A percentile compares a stretch with the other conserved stretches of the same genome.
These are phyloP conservation scores for Drosophila affinis DNA, from an alignment of 2,888 invertebrate genomes.

Conservation along the genomic window DNA sequence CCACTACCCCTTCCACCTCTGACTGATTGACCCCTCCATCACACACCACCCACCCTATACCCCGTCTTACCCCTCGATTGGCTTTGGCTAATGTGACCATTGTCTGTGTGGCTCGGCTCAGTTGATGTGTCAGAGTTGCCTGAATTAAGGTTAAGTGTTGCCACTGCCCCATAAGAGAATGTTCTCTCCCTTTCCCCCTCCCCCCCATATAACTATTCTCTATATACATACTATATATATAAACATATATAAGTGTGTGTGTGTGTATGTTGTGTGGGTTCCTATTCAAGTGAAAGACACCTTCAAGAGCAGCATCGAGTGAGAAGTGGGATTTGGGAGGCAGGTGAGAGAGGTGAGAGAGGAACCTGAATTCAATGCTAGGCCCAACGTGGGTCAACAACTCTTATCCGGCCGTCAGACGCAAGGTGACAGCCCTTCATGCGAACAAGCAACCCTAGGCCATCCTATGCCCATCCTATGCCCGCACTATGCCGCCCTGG, in stretches of 20 bases:
- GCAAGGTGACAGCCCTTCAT: constrained; percentile 56
- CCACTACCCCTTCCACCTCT: background rate
- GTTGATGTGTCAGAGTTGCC: constrained; percentile 50
- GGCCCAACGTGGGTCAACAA: constrained; percentile 69
- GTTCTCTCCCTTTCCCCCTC: constrained; percentile 16
- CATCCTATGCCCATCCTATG: constrained; percentile 15
- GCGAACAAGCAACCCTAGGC: constrained; percentile 14
- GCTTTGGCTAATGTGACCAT: constrained; percentile 62
- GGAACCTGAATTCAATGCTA: constrained; percentile 29
- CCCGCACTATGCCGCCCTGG: constrained; percentile 15
- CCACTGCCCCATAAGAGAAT: constrained; percentile 11
- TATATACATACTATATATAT: background rate
- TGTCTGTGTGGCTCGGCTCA: constrained; percentile 42
- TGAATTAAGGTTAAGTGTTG: constrained; percentile 67
- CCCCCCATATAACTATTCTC: background rate
- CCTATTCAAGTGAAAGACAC: constrained; percentile 1
- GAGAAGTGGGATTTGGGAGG: background rate
- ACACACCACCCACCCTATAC: background rate
- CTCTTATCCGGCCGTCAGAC: constrained; percentile 53
- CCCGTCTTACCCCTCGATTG: constrained; percentile 25
- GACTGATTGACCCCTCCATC: background rate
- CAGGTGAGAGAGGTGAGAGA: too few relatives aligned
- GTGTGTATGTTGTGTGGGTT: background rate
- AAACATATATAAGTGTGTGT: too few relatives aligned
- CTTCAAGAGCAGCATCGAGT: constrained; percentile 5